Percentiles rank a stretch among this genome's conserved stretches.
phyloP scores from a whole-genome alignment of 2,888 invertebrate genomes.

The Eupithecia abbreviata region DNA sequence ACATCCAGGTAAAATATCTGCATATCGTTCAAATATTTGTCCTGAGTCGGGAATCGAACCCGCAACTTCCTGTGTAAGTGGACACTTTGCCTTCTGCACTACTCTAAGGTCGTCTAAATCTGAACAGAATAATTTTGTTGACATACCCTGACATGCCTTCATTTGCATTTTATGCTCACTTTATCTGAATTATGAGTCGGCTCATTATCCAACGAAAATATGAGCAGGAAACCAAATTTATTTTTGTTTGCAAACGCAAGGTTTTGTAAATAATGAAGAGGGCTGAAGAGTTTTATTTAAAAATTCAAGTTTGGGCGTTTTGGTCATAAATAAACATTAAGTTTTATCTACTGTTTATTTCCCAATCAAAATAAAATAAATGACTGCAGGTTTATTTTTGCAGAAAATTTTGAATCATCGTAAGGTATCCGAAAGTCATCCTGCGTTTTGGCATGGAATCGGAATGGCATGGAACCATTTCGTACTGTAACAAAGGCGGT shows the following conservation, averaged over 20 bases:
- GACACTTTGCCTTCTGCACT: no score
- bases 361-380: no score
- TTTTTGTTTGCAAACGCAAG: constrained; percentile 10
- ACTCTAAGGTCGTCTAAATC: not conserved
- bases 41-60: no score
- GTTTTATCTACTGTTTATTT: no score
- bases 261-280: not conserved
- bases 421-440: no score
- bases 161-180: not conserved
- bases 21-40: no score
- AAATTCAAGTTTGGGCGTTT: no score
- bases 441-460: not conserved
- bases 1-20: no score
- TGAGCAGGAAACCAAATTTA: constrained; percentile 7
- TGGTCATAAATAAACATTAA: no score
- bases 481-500: not conserved
- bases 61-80: no score
- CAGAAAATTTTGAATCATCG: no score
- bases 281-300: not conserved
- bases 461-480: not conserved
- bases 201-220: constrained; percentile 9
- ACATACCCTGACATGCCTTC: not conserved
- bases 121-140: not conserved
- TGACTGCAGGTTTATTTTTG: no score
- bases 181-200: not conserved